Evolutionary conservation across 2,113 vertebrate genomes (phyloP), one percentile per base, ranked within the genome.

Genomic region (Saiga tatarica): DNA sequence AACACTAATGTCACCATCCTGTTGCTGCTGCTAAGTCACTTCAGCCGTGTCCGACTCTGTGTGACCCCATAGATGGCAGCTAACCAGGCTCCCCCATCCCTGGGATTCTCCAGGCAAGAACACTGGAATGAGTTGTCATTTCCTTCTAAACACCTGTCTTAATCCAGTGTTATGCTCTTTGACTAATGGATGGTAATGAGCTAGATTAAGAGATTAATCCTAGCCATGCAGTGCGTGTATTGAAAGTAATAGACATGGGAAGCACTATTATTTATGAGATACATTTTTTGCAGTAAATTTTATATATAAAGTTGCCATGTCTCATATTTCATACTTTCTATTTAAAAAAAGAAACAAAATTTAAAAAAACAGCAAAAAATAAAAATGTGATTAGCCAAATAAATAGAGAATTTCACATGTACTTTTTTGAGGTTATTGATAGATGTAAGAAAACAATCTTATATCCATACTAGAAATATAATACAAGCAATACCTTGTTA

Each of bases 261-360:
- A 98, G 11, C 0, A 0, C 12, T 89, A 98, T 36, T 16, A 60
- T 85, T 97, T 98, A 93, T 92, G 59, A 98, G 59, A 11, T 2
- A 96, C 91, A 30, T 92, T 97, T 98, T 98, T 98, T 89, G 47
- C 86, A 60, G 6, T 84, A 94, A 93, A 59, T 97, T 98, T 98
- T 94, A 95, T 30, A 94, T 84, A 93, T 87, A 98, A 98, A 95
- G 4, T 93, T 98, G 33, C 53, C 45, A 52, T 67, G 14, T 10
- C 62, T 98, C 87, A 89, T 55, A 71, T 97, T 97, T 97, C 53
- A 93, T 42, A 91, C 23, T 64, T 50, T 97, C 30, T 98, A 4
- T 95, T 97, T 92, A 42, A 89, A 87, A 96, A 39, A 57, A 26
- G 60, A 87, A 76, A n/a, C n/a, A n/a, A n/a, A 57, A 10, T 89